Conservation (phyloP, 1,140 invertebrate genomes). For the Trachymyrmex cornetzi region DNA sequence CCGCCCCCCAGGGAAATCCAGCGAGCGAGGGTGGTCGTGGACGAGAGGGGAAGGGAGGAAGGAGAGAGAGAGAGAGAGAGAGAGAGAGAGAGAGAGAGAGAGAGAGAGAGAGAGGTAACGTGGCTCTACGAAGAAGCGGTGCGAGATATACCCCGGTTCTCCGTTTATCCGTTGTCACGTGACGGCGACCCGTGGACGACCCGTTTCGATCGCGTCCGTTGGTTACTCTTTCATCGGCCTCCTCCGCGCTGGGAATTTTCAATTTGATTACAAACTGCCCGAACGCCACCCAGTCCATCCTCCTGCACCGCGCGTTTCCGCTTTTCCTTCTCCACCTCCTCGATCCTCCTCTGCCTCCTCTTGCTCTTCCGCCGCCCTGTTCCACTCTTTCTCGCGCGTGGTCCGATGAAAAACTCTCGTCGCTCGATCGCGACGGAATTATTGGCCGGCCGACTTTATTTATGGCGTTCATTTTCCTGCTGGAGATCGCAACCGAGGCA, state of each 20-base stretch:
- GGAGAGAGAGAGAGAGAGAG: not conserved
- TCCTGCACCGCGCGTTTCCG: constrained; percentile 4
- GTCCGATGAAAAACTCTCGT: constrained; percentile 83
- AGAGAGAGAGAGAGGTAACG: not conserved
- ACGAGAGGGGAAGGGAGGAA: not conserved
- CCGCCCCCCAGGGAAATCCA: constrained; percentile 82
- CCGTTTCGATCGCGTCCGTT: constrained; percentile 82
- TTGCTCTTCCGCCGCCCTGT: not conserved
- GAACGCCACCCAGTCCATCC: constrained; percentile 42
- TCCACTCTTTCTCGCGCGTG: constrained; percentile 27
- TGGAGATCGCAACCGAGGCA: constrained; percentile 77
- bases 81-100: not conserved
- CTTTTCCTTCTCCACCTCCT: not conserved
- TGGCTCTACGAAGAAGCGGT: constrained; percentile 58
- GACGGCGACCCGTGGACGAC: constrained; percentile 73
- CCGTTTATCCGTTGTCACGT: constrained; percentile 84
- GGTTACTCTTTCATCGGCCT: constrained; percentile 85
- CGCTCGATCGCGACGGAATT: constrained; percentile 83
- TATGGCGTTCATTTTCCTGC: constrained; percentile 85
- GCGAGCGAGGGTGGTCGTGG: constrained; percentile 7
- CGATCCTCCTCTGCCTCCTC: not conserved
- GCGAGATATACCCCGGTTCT: constrained; percentile 44
- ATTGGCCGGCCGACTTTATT: constrained; percentile 85
- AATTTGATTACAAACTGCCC: constrained; percentile 82
- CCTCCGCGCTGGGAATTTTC: constrained; percentile 83